Percentiles rank a stretch among this genome's conserved stretches.
These are phyloP conservation scores for Plagiodera versicolora DNA, from an alignment of 2,888 invertebrate species.

Conservation along the genomic window DNA sequence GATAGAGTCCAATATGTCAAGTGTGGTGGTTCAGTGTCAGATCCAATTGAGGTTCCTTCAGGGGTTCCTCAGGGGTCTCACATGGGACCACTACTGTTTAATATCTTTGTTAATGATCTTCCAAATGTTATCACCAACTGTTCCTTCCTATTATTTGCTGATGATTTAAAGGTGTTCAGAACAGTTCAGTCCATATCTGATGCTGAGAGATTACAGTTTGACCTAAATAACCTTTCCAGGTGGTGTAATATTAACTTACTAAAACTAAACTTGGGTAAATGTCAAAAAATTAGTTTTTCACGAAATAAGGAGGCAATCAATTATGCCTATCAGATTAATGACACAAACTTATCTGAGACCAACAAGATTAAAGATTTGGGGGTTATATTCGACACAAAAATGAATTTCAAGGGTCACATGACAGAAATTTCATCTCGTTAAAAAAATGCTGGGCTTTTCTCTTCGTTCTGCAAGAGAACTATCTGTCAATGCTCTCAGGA, in stretches of 20 bases:
- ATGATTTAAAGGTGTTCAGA: slow-evolving; percentile 9
- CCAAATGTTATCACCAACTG: background rate
- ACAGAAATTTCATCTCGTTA: slow-evolving; percentile 7
- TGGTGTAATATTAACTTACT: slow-evolving; percentile 10
- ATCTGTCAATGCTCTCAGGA: slow-evolving; percentile 3
- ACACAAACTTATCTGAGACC: slow-evolving; percentile 6
- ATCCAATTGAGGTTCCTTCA: slow-evolving; percentile 3
- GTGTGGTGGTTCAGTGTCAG: slow-evolving; percentile 3
- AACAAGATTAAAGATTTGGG: slow-evolving; percentile 13
- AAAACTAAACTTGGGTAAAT: slow-evolving; percentile 10
- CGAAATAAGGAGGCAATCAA: slow-evolving; percentile 1
- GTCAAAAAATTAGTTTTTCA: slow-evolving; percentile 12
- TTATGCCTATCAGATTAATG: slow-evolving; percentile 6
- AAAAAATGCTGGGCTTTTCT: slow-evolving; percentile 10
- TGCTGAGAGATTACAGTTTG: slow-evolving; percentile 5
- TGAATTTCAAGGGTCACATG: slow-evolving; percentile 13
- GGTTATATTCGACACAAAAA: slow-evolving; percentile 15
- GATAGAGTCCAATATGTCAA: slow-evolving; percentile 9
- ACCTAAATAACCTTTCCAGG: background rate
- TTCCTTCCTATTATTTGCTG: slow-evolving; percentile 8
- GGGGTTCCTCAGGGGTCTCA: slow-evolving; percentile 13
- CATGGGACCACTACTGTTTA: slow-evolving; percentile 7
- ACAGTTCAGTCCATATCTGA: slow-evolving; percentile 8
- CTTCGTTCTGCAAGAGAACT: slow-evolving; percentile 7
- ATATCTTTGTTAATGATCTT: slow-evolving; percentile 4